Evolutionary conservation across 2,888 invertebrate species (phyloP), one percentile per base, ranked within the genome.

Genomic region (Drepana falcataria): DNA sequence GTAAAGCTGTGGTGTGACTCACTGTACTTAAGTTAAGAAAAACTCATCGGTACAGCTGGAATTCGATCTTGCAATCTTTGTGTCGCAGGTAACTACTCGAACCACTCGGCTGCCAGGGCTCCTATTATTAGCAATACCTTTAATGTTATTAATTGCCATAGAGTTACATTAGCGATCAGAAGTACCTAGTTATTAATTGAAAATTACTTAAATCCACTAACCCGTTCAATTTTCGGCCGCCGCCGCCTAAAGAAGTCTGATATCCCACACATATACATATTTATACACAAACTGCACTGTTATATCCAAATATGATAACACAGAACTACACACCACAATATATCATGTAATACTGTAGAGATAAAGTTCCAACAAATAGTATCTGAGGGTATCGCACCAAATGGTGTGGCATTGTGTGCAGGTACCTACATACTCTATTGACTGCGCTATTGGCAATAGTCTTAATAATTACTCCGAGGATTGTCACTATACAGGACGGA

Each of bases 221-320:
- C 89, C 77, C 81, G 69, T 60, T 89, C 87, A 47, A 85, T 73
- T 57, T 54, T 58, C 34, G 83, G 81, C 52, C 87, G 61, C 3
- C 71, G 76, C 47, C 83, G 77, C 35, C 75, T 74, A 68, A 87
- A 89, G 61, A 90, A 90, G 4, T 80, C 79, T 21, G 86, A 83
- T 53, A 89, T 79, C 5, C 85, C 81, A 64, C 86, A 87, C 70
- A 85, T 66, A 73, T 88, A 89, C 88, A 89, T 85, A 34, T 40
- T 21, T 2, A 21, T 35, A 40, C n/a, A 37, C 37, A 37, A 37
- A 3, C 3, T n/a, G 37, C 47, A 55, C 53, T 49, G 37, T 21
- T 1, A 21, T 21, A 21, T 37, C 6, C 49, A 9, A 7, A n/a
- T 4, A 49, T 37, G n/a, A 40, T 37, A 49, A n/a, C 35, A 37